Evolutionary conservation across 1,140 invertebrate genomes (phyloP), one percentile per base, ranked within the genome.

Genomic region (Leucophenga varia): DNA sequence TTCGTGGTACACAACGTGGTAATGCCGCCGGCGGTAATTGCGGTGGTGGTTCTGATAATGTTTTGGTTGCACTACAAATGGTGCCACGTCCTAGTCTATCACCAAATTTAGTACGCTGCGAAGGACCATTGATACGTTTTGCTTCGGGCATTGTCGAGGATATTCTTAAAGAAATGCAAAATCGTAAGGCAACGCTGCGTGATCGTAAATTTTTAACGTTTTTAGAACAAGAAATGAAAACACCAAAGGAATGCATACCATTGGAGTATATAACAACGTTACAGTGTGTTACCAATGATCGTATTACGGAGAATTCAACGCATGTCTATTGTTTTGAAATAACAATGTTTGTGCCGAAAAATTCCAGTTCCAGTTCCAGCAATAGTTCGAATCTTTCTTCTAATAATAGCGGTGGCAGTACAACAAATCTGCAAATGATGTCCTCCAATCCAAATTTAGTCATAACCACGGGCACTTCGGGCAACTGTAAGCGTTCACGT

Each of bases 261-360:
- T 67, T 85, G 28, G 76, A 82, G 6, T 72, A 63, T 22, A 78
- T 84, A 13, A 76, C 84, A 3, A 86, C 83, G 51, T 61, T 86
- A 46, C 83, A 85, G 69, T 76, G 82, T 44, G 75, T 86, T 19
- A 78, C 80, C 57, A 84, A 85, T 57, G 77, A 79, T 41, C 84
- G 84, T 68, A 79, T 77, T 17, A 81, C 77, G 43, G 80, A 79
- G 47, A 78, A 75, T 43, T 57, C 67, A 19, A 75, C 71, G 2
- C 65, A 71, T 34, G 61, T 76, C 22, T 73, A 74, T 35, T 72
- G 72, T 46, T 76, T 76, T 25, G 71, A 70, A 49, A 42, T 76
- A 16, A 74, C 71, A 1, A 67, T 68, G 5, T 58, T 64, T 9
- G 52, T 60, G 30, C 59, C 65, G 12, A 79, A 79, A 70, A 64